These are phyloP conservation scores for Glaucomys volans DNA, from an alignment of 2,113 vertebrate genomes.

Conservation along the genomic window DNA sequence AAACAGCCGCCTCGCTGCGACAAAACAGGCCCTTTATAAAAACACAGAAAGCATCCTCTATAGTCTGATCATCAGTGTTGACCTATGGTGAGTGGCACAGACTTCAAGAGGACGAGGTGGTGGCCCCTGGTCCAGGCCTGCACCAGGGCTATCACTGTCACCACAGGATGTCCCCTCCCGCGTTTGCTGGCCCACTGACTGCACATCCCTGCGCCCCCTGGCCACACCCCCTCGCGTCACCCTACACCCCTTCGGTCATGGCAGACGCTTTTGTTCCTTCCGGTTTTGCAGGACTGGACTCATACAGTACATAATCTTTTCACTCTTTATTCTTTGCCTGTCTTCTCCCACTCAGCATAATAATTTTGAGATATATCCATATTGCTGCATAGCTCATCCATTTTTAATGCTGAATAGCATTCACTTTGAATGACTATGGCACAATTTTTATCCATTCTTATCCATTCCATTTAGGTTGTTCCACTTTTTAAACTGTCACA, in stretches of 20 bases:
- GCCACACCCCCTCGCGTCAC: no score
- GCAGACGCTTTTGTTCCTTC: not conserved
- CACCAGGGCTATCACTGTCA: not conserved
- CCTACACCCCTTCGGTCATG: not conserved
- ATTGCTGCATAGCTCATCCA: not conserved
- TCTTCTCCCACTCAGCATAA: not conserved
- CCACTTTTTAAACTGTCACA: not conserved
- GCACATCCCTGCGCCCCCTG: not conserved
- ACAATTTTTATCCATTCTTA: not conserved
- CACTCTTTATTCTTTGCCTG: not conserved
- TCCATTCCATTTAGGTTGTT: not conserved
- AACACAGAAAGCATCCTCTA: no score
- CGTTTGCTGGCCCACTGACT: no score
- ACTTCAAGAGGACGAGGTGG: not conserved
- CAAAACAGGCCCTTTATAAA: not conserved
- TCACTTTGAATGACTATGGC: not conserved
- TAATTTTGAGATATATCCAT: not conserved
- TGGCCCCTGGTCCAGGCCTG: fast-evolving
- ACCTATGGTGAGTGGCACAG: not conserved
- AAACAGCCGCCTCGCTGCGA: not conserved
- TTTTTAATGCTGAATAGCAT: not conserved
- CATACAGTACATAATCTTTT: no score
- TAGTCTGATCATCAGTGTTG: no score
- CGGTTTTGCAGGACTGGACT: not conserved
- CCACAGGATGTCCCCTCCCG: no score